Evolutionary conservation across 1,140 invertebrate species (phyloP).

Genomic region (Danaus melanippus): DNA sequence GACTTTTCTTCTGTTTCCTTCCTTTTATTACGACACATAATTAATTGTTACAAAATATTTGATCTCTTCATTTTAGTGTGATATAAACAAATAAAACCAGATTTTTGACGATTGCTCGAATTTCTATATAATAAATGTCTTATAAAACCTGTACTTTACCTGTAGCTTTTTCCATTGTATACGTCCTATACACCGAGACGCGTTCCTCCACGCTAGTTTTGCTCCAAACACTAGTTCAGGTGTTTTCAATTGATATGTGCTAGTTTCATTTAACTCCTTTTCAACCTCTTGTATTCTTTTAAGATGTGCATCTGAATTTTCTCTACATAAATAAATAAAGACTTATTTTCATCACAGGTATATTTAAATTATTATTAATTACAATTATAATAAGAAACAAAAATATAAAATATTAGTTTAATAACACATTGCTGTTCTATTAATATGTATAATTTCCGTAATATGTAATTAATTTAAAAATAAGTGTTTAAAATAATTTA

Average conservation of each 20-base stretch:
- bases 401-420: too few species aligned
- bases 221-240: conserved; percentile 94
- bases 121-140: too few species aligned
- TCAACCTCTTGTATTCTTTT: conserved; percentile 84
- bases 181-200: conserved; percentile 91
- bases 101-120: too few species aligned
- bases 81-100: too few species aligned
- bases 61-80: too few species aligned
- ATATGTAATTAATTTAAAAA: too few species aligned
- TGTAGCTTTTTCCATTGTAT: conserved; percentile 98
- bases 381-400: neutral
- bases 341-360: conserved; percentile 1
- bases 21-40: too few species aligned
- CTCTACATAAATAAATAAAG: conserved; percentile 67
- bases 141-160: conserved; percentile 68
- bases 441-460: too few species aligned
- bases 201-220: conserved; percentile 95
- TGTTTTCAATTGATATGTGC: conserved; percentile 92
- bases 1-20: too few species aligned
- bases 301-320: conserved; percentile 81
- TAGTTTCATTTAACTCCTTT: conserved; percentile 79
- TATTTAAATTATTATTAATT: neutral
- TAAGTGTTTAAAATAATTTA: too few species aligned
- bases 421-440: too few species aligned
- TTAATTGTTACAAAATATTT: too few species aligned